Conservation (phyloP, 2,797 vertebrate species). For the Threskiornis aethiopicus region DNA sequence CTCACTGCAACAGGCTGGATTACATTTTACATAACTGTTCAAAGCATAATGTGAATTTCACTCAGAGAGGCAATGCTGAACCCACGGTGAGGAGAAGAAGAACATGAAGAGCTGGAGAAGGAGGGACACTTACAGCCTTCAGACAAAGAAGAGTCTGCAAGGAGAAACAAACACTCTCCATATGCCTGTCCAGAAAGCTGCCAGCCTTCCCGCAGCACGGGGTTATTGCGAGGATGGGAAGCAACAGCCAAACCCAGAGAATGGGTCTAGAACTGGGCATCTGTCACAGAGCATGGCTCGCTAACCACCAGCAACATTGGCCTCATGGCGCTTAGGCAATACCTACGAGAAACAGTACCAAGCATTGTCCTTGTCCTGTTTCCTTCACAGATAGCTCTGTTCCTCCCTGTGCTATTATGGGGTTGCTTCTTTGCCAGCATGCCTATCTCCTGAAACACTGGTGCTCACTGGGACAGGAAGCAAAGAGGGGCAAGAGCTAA, state of each 20-base stretch:
- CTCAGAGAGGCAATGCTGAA: background rate
- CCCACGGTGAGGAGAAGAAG: rapidly evolving
- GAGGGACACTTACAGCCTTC: background rate
- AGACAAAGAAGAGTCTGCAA: background rate
- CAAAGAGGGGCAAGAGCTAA: background rate
- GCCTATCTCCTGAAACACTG: background rate
- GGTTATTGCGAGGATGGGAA: background rate
- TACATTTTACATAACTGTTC: background rate
- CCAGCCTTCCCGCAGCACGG: background rate
- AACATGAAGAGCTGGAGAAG: background rate
- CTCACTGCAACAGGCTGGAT: background rate
- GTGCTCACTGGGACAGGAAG: rapidly evolving
- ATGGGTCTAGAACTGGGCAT: rapidly evolving
- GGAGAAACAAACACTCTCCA: rapidly evolving
- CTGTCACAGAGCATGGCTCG: background rate
- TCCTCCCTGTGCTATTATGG: rapidly evolving
- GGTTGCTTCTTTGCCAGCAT: background rate
- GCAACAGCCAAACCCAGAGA: background rate
- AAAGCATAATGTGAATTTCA: background rate
- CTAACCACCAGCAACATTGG: background rate
- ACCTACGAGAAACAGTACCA: rapidly evolving
- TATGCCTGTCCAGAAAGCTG: background rate
- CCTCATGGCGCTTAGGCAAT: background rate
- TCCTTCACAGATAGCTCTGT: background rate
- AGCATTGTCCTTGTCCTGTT: background rate